phyloP scores from a whole-genome alignment of 2,888 invertebrate species.

The Chymomyza fuscimana region DNA sequence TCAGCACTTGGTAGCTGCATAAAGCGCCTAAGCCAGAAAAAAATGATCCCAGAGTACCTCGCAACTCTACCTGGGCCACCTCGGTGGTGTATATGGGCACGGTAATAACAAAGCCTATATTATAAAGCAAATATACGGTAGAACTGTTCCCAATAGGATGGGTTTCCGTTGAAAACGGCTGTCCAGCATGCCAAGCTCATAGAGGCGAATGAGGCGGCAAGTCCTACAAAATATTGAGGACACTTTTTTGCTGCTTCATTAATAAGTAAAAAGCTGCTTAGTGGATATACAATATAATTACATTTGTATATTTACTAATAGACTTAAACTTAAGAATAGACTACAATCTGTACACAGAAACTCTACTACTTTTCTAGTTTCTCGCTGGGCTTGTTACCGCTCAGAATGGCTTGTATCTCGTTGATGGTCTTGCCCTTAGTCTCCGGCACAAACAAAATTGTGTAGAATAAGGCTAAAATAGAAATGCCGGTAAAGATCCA shows the following conservation, averaged over 20 bases:
- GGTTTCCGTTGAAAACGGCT: constrained; percentile 85
- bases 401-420: constrained; percentile 68
- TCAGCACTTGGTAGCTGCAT: constrained; percentile 35
- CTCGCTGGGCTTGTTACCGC: constrained; percentile 28
- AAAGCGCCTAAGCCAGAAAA: constrained; percentile 86
- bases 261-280: neutral
- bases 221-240: neutral
- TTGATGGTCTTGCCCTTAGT: constrained; percentile 79
- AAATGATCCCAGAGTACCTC: constrained; percentile 89
- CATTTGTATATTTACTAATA: neutral
- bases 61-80: constrained; percentile 88
- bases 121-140: constrained; percentile 84
- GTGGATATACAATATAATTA: neutral
- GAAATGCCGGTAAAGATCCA: constrained; percentile 86
- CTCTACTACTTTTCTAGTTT: neutral
- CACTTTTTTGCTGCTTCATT: neutral
- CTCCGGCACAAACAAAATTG: constrained; percentile 82
- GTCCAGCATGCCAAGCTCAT: constrained; percentile 80
- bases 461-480: constrained; percentile 83
- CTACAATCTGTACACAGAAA: neutral
- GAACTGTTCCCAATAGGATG: constrained; percentile 75
- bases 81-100: constrained; percentile 90
- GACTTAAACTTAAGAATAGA: neutral
- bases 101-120: constrained; percentile 89
- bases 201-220: neutral